These are phyloP conservation scores for Prunella himalayana DNA, from an alignment of 2,113 vertebrate species.

Conservation along the genomic window DNA sequence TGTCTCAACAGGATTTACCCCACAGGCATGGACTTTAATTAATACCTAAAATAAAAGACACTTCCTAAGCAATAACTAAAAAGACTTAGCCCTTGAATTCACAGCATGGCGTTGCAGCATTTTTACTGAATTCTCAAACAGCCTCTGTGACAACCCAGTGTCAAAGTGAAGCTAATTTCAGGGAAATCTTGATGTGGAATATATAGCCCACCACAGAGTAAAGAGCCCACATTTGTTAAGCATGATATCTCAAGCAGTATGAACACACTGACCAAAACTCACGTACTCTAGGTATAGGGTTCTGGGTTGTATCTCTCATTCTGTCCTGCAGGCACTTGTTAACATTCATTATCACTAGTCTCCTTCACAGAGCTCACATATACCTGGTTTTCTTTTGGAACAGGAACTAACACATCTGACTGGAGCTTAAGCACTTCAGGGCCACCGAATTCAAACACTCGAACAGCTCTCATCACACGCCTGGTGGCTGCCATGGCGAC, in stretches of 20 bases:
- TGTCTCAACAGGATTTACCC: constrained; percentile 91
- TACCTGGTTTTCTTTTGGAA: constrained; percentile 80
- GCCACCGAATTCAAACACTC: constrained; percentile 86
- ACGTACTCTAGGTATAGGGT: fast-evolving
- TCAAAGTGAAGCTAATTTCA: not conserved
- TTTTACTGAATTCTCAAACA: not conserved
- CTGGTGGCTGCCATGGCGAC: constrained; percentile 72
- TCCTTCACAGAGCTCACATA: not conserved
- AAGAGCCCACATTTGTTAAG: too few species aligned
- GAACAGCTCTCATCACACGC: constrained; percentile 85
- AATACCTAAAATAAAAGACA: constrained; percentile 76
- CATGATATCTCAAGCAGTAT: fast-evolving
- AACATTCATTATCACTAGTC: not conserved
- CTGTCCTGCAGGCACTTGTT: not conserved
- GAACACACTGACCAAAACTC: not conserved
- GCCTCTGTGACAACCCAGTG: not conserved
- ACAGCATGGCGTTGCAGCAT: not conserved
- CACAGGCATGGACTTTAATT: constrained; percentile 86
- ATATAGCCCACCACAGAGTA: fast-evolving
- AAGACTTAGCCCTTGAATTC: not conserved
- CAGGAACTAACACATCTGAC: constrained; percentile 74
- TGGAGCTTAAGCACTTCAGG: constrained; percentile 83
- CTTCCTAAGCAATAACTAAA: not conserved
- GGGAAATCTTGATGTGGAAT: not conserved
- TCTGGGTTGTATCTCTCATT: not conserved